Conservation (phyloP, 2,888 invertebrate species). For the Drosophila peninsularis region DNA sequence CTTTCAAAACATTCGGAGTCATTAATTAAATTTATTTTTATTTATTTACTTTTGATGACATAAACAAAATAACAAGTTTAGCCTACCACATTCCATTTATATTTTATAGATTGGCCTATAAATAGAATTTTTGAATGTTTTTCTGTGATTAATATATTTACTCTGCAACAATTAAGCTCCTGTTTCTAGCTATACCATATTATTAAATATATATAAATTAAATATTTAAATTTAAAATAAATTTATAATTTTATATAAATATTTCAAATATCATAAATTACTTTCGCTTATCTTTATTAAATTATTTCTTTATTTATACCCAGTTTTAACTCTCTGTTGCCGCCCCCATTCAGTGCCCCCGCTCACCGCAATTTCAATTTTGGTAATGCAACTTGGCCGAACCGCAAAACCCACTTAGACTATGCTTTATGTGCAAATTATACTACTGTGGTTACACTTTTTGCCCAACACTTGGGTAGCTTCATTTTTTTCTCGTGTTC, state of each 20-base stretch:
- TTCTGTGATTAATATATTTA: neutral
- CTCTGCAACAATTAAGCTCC: neutral
- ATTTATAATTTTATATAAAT: neutral
- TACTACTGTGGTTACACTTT: conserved; percentile 27
- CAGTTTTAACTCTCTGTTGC: neutral
- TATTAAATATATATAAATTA: too few relatives aligned
- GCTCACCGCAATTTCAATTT: conserved; percentile 47
- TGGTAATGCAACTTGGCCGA: conserved; percentile 34
- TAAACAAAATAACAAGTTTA: conserved; percentile 16
- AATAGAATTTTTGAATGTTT: neutral
- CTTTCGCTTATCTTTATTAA: neutral
- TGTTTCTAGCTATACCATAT: too few relatives aligned
- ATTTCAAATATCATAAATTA: neutral
- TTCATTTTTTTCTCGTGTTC: conserved; percentile 8
- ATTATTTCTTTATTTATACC: neutral
- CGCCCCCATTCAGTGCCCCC: neutral
- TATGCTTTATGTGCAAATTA: conserved; percentile 64
- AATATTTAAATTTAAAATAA: too few relatives aligned
- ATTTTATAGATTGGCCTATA: neutral
- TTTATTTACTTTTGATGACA: conserved; percentile 14
- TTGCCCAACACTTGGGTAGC: conserved; percentile 10
- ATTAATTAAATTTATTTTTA: conserved; percentile 31
- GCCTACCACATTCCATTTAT: neutral
- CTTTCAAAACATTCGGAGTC: conserved; percentile 10
- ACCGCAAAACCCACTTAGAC: conserved; percentile 46